Conservation (phyloP, 2,113 vertebrate species). For the Aplodontia rufa region DNA sequence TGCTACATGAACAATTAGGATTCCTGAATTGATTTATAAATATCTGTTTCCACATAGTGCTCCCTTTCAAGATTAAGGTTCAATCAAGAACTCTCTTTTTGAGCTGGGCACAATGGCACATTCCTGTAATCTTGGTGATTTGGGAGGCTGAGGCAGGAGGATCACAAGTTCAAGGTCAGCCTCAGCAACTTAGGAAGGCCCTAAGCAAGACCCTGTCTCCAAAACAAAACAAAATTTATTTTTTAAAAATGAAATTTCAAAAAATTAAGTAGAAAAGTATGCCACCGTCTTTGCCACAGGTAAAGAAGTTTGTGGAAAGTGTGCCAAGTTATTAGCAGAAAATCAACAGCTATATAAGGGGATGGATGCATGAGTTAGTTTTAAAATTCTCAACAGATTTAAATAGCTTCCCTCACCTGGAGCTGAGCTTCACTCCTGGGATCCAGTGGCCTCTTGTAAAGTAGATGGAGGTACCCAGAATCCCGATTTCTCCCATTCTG, state of each 20-base stretch:
- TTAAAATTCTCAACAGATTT: neutral
- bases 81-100: neutral
- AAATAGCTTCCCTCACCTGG: slow-evolving; percentile 86
- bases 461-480: slow-evolving; percentile 90
- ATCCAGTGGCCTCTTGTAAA: slow-evolving; percentile 96
- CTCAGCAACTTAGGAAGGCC: too few species aligned
- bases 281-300: neutral
- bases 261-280: neutral
- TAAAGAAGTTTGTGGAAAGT: neutral
- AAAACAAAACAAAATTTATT: neutral
- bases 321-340: neutral
- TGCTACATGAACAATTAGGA: neutral
- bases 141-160: too few species aligned
- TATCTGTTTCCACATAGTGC: neutral
- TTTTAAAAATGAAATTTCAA: neutral
- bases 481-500: slow-evolving; percentile 90
- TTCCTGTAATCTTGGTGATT: too few species aligned
- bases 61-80: neutral
- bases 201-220: too few species aligned
- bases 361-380: fast-evolving
- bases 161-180: too few species aligned
- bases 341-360: neutral
- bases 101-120: too few species aligned
- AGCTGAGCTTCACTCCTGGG: slow-evolving; percentile 95
- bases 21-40: neutral